Evolutionary conservation across 2,888 invertebrate species (phyloP).

Genomic region (Phorcus lineatus): DNA sequence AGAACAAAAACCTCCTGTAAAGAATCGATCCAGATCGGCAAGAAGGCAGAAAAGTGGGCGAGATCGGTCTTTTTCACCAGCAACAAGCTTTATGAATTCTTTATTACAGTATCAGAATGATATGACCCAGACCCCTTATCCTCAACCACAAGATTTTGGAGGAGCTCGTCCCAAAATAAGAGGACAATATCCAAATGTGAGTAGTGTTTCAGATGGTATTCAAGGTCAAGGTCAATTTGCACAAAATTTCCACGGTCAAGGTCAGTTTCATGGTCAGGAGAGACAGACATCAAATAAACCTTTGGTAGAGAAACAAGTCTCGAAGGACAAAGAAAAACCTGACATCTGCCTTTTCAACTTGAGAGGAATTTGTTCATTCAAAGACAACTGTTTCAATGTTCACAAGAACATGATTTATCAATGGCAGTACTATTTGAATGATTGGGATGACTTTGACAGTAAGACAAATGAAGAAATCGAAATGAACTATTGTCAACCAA

Average conservation of each 20-base stretch:
- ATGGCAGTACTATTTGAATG: slow-evolving; percentile 45
- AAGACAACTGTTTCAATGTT: slow-evolving; percentile 41
- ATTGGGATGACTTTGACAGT: slow-evolving; percentile 42
- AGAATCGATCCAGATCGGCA: not conserved
- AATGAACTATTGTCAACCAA: slow-evolving; percentile 45
- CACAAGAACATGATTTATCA: slow-evolving; percentile 51
- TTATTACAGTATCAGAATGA: not conserved
- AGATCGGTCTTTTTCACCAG: not conserved
- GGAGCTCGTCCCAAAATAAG: not conserved
- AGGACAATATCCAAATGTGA: not conserved
- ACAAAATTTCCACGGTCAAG: too few species aligned
- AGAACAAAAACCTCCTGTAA: not conserved
- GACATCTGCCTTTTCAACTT: slow-evolving; percentile 49
- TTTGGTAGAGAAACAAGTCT: not conserved
- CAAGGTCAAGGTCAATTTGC: not conserved
- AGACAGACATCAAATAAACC: not conserved
- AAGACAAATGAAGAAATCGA: slow-evolving; percentile 43
- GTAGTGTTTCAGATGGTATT: not conserved
- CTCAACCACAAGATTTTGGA: not conserved
- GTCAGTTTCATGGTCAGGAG: too few species aligned
- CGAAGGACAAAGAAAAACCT: slow-evolving; percentile 16
- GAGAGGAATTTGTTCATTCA: slow-evolving; percentile 47
- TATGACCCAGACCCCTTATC: not conserved
- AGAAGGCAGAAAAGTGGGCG: not conserved
- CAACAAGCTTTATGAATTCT: not conserved